A percentile compares a stretch with the other conserved stretches of the same genome.
These are phyloP conservation scores for Fukomys damarensis DNA, from an alignment of 2,113 vertebrate species.

Conservation along the genomic window DNA sequence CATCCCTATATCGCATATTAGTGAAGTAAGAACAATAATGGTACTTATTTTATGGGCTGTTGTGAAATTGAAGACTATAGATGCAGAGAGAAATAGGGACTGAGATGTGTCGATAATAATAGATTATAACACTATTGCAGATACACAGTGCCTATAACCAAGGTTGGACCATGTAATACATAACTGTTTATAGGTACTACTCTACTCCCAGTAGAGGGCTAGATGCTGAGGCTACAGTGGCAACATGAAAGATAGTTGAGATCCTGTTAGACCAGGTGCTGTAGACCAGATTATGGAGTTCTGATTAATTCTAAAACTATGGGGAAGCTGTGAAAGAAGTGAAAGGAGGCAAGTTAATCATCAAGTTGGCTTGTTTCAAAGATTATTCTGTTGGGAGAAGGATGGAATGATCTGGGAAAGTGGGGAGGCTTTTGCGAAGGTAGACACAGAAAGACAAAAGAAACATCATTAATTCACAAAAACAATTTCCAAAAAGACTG, in stretches of 20 bases:
- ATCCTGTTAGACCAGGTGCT: not conserved
- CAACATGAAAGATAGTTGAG: not conserved
- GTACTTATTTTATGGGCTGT: not conserved
- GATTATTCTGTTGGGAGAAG: not conserved
- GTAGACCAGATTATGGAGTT: not conserved
- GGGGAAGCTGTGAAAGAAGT: not conserved
- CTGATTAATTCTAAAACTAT: not conserved
- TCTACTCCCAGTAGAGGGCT: not conserved
- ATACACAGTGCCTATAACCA: not conserved
- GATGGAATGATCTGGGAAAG: not conserved
- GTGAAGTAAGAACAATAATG: not conserved
- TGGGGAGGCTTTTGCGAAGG: not conserved
- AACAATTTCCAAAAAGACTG: not conserved
- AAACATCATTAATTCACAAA: not conserved
- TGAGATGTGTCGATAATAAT: not conserved
- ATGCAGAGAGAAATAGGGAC: not conserved
- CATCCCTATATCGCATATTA: not conserved
- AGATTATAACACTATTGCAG: not conserved
- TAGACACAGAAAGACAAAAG: not conserved
- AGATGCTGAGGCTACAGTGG: not conserved
- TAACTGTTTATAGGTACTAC: not conserved
- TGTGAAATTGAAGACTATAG: not conserved
- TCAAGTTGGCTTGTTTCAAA: not conserved
- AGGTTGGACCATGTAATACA: not conserved
- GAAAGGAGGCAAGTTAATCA: not conserved